Evolutionary conservation across 2,113 vertebrate species (phyloP).

Genomic region (Catharus fuscescens): DNA sequence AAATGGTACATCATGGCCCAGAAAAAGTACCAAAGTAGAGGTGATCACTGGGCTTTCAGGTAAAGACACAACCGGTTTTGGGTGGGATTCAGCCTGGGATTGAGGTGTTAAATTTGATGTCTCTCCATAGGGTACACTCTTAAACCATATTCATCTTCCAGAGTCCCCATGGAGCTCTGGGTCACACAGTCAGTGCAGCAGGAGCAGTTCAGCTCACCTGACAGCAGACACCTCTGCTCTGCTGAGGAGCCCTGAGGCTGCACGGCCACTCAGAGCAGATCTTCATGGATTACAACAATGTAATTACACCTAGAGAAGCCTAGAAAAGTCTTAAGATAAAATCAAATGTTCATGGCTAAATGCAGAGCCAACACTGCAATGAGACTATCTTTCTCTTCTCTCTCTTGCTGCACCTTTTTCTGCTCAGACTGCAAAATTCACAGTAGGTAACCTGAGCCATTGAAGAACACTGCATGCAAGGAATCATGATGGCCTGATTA

Average conservation of each 20-base stretch:
- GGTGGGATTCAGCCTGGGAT: not conserved
- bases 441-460: not conserved
- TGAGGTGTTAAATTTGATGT: not conserved
- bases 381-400: not conserved
- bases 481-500: not conserved
- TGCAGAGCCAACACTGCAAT: not conserved
- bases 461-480: not conserved
- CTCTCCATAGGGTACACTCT: not conserved
- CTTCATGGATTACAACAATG: fast-evolving
- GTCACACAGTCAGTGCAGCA: fast-evolving
- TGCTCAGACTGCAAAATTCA: not conserved
- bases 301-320: not conserved
- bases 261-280: fast-evolving
- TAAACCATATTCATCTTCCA: not conserved
- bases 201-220: fast-evolving
- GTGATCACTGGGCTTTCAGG: not conserved
- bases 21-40: not conserved
- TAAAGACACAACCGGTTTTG: fast-evolving
- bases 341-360: not conserved
- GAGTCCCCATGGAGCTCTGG: fast-evolving
- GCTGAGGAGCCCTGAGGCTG: not conserved
- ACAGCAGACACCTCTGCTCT: not conserved
- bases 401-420: not conserved
- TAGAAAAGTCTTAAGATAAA: not conserved
- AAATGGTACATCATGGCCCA: not conserved